Evolutionary conservation across 1,140 invertebrate genomes (phyloP).

Genomic region (Solen grandis): DNA sequence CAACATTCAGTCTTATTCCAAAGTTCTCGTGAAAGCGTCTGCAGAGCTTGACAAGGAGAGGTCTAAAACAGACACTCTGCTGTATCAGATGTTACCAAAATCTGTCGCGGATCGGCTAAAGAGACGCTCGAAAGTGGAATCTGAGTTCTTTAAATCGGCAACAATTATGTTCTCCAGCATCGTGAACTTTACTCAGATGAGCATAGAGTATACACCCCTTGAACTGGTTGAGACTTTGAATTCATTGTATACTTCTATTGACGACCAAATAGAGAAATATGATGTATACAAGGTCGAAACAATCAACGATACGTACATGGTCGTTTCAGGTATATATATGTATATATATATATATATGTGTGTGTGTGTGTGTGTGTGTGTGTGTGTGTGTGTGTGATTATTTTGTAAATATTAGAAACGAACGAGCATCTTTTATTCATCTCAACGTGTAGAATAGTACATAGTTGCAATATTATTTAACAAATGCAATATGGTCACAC

Average conservation of each 20-base stretch:
- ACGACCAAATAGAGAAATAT: conserved; percentile 32
- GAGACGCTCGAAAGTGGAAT: conserved; percentile 27
- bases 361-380: not conserved
- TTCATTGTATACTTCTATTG: conserved; percentile 31
- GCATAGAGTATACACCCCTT: conserved; percentile 22
- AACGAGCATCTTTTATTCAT: too few relatives aligned
- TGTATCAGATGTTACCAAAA: conserved; percentile 50
- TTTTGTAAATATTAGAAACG: not conserved
- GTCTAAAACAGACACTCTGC: conserved; percentile 9
- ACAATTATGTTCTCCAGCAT: conserved; percentile 48
- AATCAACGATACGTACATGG: conserved; percentile 53
- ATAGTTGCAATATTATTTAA: too few relatives aligned
- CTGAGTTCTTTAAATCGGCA: conserved; percentile 48
- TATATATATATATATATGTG: too few relatives aligned
- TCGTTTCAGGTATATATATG: conserved; percentile 39
- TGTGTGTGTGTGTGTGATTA: too few relatives aligned
- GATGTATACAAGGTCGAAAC: conserved; percentile 52
- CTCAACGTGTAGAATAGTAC: too few relatives aligned
- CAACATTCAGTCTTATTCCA: conserved; percentile 36
- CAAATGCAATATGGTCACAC: too few relatives aligned
- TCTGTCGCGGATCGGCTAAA: conserved; percentile 57
- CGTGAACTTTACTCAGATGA: conserved; percentile 25
- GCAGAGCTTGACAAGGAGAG: conserved; percentile 9
- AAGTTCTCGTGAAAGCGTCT: conserved; percentile 15
- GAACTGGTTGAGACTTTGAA: conserved; percentile 28